Percentiles rank a stretch among this genome's conserved stretches.
Evolutionary conservation across 1,140 invertebrate genomes (phyloP).

Genomic region (Papilio xuthus): DNA sequence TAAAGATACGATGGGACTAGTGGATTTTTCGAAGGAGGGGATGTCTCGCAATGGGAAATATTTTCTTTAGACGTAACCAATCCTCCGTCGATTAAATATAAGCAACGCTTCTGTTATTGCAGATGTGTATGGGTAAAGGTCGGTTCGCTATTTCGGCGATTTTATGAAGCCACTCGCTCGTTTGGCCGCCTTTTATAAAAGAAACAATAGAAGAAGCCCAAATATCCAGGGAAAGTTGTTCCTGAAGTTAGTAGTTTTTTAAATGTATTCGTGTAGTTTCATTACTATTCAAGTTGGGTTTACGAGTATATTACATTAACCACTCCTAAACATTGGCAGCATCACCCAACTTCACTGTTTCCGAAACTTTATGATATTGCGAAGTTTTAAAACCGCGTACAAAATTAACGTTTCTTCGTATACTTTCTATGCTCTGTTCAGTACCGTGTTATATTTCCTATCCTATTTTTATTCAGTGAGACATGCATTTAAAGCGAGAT

Average conservation of each 20-base stretch:
- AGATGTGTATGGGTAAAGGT: too few species aligned
- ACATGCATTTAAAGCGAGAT: constrained; percentile 66
- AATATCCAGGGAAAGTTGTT: neutral
- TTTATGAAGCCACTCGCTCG: too few species aligned
- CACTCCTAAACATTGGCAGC: constrained; percentile 5
- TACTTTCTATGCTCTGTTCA: constrained; percentile 29
- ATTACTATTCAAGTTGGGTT: neutral
- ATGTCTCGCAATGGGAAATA: too few species aligned
- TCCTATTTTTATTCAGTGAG: constrained; percentile 66
- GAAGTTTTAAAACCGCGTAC: constrained; percentile 26
- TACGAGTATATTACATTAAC: constrained; percentile 18
- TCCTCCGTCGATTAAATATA: too few species aligned
- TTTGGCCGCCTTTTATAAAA: too few species aligned
- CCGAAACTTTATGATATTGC: constrained; percentile 21
- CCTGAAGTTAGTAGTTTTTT: neutral
- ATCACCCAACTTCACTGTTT: neutral
- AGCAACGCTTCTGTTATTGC: too few species aligned
- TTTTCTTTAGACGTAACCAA: too few species aligned
- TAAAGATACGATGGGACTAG: too few species aligned
- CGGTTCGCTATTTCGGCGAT: too few species aligned
- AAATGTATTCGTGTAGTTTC: neutral
- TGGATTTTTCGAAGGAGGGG: too few species aligned
- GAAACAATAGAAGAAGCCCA: too few species aligned
- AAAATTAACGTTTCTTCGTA: constrained; percentile 14
- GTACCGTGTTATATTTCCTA: constrained; percentile 49